Evolutionary conservation across 2,888 invertebrate genomes (phyloP).

Genomic region (Lacanobia wlatinum): DNA sequence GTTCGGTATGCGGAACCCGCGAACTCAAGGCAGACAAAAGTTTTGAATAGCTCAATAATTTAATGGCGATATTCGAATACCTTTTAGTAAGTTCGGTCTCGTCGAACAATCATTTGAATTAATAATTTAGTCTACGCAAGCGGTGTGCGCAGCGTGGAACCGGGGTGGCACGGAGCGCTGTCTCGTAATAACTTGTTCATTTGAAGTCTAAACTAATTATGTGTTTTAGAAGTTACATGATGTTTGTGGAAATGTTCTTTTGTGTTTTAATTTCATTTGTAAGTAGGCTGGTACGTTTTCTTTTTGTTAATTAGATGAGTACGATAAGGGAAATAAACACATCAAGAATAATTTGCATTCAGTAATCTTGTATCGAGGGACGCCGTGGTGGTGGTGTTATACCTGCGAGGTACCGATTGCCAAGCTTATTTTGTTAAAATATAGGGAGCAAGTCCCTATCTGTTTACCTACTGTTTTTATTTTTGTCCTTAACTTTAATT

Average conservation of each 20-base stretch:
- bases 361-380: too few species aligned
- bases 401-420: neutral
- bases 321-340: neutral
- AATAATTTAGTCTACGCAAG: slow-evolving; percentile 51
- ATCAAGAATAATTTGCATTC: slow-evolving; percentile 1
- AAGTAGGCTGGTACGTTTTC: neutral
- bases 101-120: slow-evolving; percentile 56
- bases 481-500: too few species aligned
- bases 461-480: neutral
- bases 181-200: slow-evolving; percentile 20
- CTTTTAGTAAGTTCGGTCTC: slow-evolving; percentile 52
- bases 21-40: slow-evolving; percentile 51
- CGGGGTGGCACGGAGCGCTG: slow-evolving; percentile 16
- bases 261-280: neutral
- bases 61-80: slow-evolving; percentile 60
- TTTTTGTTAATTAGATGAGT: slow-evolving; percentile 1
- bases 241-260: slow-evolving; percentile 21
- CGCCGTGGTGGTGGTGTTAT: neutral
- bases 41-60: slow-evolving; percentile 67
- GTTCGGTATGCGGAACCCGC: slow-evolving; percentile 53
- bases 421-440: too few species aligned
- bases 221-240: slow-evolving; percentile 24
- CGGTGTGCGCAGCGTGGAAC: slow-evolving; percentile 16
- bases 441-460: too few species aligned
- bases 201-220: slow-evolving; percentile 23